A percentile compares a stretch with the other conserved stretches of the same genome.
Conservation (phyloP, 2,113 vertebrate species). For the Hyperopisus bebe region DNA sequence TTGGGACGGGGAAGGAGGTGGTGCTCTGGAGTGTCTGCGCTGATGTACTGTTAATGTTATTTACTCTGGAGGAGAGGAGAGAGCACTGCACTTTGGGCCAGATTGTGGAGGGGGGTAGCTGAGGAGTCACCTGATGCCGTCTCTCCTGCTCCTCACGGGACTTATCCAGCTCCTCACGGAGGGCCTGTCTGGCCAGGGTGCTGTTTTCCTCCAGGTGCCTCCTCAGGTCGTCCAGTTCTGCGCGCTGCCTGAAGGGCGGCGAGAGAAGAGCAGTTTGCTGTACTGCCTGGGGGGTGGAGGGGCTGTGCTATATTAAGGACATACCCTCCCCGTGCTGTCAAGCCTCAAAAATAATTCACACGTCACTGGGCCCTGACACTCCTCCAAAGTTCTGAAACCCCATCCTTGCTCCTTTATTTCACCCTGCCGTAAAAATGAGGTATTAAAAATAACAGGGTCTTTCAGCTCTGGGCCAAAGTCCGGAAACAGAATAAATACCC, state of each 20-base stretch:
- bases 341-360: not conserved
- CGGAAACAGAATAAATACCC: not conserved
- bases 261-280: not conserved
- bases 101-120: not conserved
- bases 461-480: not conserved
- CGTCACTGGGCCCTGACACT: not conserved
- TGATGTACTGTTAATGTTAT: not conserved
- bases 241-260: slow-evolving; percentile 69
- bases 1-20: not conserved
- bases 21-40: not conserved
- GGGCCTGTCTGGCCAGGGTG: slow-evolving; percentile 53
- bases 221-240: slow-evolving; percentile 75
- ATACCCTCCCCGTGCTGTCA: not conserved
- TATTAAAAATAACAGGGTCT: not conserved
- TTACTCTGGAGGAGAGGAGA: not conserved
- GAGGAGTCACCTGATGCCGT: slow-evolving; percentile 72
- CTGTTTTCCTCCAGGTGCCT: slow-evolving; percentile 80
- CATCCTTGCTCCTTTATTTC: not conserved
- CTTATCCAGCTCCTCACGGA: slow-evolving; percentile 77
- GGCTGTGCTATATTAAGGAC: not conserved
- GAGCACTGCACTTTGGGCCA: not conserved
- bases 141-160: slow-evolving; percentile 77
- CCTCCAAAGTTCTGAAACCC: not conserved
- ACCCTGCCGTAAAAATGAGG: not conserved
- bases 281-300: not conserved